Evolutionary conservation across 2,888 invertebrate species (phyloP).

Genomic region (Empis stercorea): DNA sequence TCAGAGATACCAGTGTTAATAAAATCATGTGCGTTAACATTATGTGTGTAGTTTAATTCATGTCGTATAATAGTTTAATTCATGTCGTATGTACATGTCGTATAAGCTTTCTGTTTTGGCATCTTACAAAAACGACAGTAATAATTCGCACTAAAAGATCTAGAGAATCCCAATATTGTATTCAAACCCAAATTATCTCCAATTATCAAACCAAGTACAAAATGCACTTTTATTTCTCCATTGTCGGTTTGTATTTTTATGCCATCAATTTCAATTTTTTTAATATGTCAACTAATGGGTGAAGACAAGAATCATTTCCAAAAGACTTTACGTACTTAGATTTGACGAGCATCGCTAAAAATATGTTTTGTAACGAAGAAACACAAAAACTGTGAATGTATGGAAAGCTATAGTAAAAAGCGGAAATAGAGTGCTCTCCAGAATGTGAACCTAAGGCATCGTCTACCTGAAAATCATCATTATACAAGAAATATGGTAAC

Average conservation of each 20-base stretch:
- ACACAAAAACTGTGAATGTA: constrained; percentile 2
- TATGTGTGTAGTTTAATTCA: constrained; percentile 10
- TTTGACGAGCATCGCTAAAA: constrained; percentile 10
- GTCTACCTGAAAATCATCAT: constrained; percentile 10
- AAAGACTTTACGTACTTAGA: constrained; percentile 8
- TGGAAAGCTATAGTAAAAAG: constrained; percentile 10
- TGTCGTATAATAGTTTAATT: constrained; percentile 8
- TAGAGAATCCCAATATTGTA: constrained; percentile 9
- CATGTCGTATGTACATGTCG: constrained; percentile 6
- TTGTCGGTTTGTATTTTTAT: constrained; percentile 7
- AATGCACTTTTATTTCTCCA: constrained; percentile 6
- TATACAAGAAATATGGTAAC: constrained; percentile 8
- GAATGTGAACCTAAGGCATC: constrained; percentile 9
- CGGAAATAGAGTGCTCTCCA: constrained; percentile 9
- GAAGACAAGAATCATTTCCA: constrained; percentile 9
- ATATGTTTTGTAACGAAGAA: constrained; percentile 10
- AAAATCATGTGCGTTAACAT: constrained; percentile 9
- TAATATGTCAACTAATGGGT: constrained; percentile 9
- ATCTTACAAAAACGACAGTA: constrained; percentile 12
- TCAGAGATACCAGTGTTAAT: constrained; percentile 8
- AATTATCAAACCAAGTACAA: constrained; percentile 10
- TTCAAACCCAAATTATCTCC: constrained; percentile 10
- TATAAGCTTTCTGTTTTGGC: constrained; percentile 6
- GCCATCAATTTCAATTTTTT: constrained; percentile 10
- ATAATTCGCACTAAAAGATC: constrained; percentile 11